Conservation (phyloP, 2,797 vertebrate species). For the Echeneis naucrates region DNA sequence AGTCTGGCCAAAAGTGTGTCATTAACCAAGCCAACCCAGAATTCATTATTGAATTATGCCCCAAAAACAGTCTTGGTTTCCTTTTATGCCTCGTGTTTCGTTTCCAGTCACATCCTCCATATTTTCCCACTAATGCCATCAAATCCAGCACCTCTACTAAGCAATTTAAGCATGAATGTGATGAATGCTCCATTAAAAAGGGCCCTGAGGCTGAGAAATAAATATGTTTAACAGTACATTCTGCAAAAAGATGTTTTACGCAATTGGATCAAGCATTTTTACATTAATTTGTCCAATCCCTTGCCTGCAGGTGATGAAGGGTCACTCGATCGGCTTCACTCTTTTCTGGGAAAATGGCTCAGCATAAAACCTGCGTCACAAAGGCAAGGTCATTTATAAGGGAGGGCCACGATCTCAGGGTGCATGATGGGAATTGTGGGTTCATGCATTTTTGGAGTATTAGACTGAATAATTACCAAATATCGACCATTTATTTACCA, state of each 20-base stretch:
- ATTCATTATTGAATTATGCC: no score
- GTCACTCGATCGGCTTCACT: background rate
- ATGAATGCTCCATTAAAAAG: slow-evolving; percentile 9
- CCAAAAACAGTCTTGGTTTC: background rate
- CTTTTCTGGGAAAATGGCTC: background rate
- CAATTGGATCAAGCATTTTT: slow-evolving; percentile 3
- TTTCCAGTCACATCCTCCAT: no score
- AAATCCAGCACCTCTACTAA: slow-evolving; percentile 1
- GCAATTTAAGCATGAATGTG: background rate
- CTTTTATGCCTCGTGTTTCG: slow-evolving; percentile 4
- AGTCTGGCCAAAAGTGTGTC: background rate
- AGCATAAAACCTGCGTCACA: background rate
- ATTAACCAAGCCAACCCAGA: slow-evolving; percentile 6
- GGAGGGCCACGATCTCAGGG: background rate
- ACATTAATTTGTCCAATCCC: background rate
- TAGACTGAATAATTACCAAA: background rate
- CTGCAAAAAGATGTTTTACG: background rate
- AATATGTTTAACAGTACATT: slow-evolving; percentile 6
- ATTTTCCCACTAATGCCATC: slow-evolving; percentile 5
- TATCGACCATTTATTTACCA: background rate
- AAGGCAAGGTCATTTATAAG: background rate
- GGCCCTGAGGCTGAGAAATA: slow-evolving; percentile 10
- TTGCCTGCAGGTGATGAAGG: background rate
- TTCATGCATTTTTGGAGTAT: slow-evolving; percentile 7
- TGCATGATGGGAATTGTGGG: background rate